These are phyloP conservation scores for Ditylenchus dipsaci DNA, from an alignment of 1,140 invertebrate genomes.

Conservation along the genomic window DNA sequence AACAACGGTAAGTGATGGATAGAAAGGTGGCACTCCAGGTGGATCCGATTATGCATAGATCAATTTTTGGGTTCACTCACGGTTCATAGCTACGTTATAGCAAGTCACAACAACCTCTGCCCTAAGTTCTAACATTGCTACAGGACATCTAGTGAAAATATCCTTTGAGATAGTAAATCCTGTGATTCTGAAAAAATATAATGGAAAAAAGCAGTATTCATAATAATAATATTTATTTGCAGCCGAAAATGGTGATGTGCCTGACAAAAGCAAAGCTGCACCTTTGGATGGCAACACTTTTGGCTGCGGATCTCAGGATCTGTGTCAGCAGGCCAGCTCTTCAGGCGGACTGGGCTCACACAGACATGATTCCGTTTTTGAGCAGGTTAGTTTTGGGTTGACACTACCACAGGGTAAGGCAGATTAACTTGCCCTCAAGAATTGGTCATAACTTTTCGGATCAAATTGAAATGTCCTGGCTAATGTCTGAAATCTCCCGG, in stretches of 20 bases:
- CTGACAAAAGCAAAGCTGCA: neutral
- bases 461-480: too few relatives aligned
- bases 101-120: too few relatives aligned
- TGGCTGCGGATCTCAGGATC: neutral
- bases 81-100: neutral
- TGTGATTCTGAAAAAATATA: too few relatives aligned
- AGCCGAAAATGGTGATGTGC: neutral
- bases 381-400: slow-evolving; percentile 4
- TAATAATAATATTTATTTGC: neutral
- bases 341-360: neutral
- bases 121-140: too few relatives aligned
- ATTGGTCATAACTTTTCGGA: too few relatives aligned
- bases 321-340: neutral
- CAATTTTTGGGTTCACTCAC: neutral
- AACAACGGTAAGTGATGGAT: neutral
- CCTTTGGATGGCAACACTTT: neutral
- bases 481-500: too few relatives aligned
- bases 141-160: too few relatives aligned
- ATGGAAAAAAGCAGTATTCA: too few relatives aligned
- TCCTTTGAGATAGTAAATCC: too few relatives aligned
- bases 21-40: neutral
- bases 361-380: neutral
- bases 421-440: too few relatives aligned
- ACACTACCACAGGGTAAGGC: too few relatives aligned
- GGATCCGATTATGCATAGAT: neutral